Percentiles rank a stretch among this genome's conserved stretches.
Evolutionary conservation across 1,140 invertebrate species (phyloP).

Genomic region (Euwallacea fornicatus): DNA sequence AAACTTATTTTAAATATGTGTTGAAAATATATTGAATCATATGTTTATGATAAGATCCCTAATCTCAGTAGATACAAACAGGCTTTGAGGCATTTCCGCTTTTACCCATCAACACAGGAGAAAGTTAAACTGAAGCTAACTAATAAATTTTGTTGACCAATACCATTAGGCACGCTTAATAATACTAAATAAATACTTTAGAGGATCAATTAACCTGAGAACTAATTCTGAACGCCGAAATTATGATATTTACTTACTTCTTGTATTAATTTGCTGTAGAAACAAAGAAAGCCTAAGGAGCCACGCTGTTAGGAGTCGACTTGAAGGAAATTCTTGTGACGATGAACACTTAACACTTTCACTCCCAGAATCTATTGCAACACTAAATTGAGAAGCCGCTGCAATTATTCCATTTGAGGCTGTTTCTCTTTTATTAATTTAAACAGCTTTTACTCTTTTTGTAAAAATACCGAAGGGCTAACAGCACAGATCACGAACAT

Average conservation of each 20-base stretch:
- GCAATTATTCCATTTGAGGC: constrained; percentile 21
- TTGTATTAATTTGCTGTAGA: constrained; percentile 46
- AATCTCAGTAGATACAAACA: not conserved
- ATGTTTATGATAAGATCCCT: constrained; percentile 7
- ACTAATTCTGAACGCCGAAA: not conserved
- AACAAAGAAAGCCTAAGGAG: constrained; percentile 51
- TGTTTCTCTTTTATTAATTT: constrained; percentile 40
- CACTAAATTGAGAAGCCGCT: constrained; percentile 17
- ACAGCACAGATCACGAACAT: constrained; percentile 40
- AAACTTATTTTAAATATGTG: not conserved
- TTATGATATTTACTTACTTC: constrained; percentile 45
- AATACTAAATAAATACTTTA: not conserved
- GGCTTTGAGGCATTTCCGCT: constrained; percentile 11
- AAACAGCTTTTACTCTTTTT: constrained; percentile 46
- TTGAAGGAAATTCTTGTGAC: constrained; percentile 42
- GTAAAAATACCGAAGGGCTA: constrained; percentile 40
- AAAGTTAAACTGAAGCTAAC: constrained; percentile 35
- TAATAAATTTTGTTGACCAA: constrained; percentile 19
- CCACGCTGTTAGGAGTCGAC: constrained; percentile 51
- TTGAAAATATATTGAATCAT: constrained; percentile 23
- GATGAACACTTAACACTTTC: constrained; percentile 45
- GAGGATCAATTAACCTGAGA: not conserved
- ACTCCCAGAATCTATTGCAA: constrained; percentile 38
- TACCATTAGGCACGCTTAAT: constrained; percentile 2
- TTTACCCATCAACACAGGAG: constrained; percentile 25